Base-by-base conservation (phyloP, 2,113 vertebrate species). In the Orientallactaga bullata region DNA sequence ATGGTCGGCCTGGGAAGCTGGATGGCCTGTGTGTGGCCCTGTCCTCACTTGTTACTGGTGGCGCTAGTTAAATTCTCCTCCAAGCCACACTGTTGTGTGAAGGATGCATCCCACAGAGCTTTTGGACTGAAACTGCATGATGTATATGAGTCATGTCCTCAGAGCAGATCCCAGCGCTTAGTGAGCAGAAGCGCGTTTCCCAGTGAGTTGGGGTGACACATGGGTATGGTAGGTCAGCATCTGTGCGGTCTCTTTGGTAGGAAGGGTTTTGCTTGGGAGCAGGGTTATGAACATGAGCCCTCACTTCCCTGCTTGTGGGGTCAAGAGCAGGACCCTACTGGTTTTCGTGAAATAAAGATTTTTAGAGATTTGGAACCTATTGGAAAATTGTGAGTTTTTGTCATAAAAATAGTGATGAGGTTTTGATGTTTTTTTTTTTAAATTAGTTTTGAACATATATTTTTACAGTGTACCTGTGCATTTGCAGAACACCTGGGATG, bases 161-260 rank as follows among this genome's bases (percentile, higher is more conserved):
- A 6, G 37, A 2, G 32, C 23, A 3, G 1, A 0, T 21, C 4
- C 3, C 26, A 10, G 66, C 7, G 16, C 77, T 68, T 28, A 5
- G 78, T 42, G 1, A n/a, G 10, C 26, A 9, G 1, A 42, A 20
- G 8, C 24, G 7, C 20, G 58, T 47, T 23, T 37, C 24, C 7
- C 4, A 24, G 58, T 42, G 3, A 66, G 1, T 2, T 42, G 7
- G 23, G 10, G 13, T n/a, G 51, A 55, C 8, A 10, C 58, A 2
- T 7, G 7, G 20, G 39, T 9, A 5, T 63, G 39, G 61, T 18
- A 7, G 16, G 1, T 3, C 30, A 18, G 26, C 15, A 66, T 85
- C 35, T 42, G 24, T 65, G 63, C 10, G 15, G 37, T 10, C n/a
- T 30, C 17, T 16, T 2, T 10, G 17, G 26, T 28, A 39, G 58